A percentile compares a stretch with the other conserved stretches of the same genome.
phyloP scores from a whole-genome alignment of 2,113 vertebrate species.

The Pedetes capensis region DNA sequence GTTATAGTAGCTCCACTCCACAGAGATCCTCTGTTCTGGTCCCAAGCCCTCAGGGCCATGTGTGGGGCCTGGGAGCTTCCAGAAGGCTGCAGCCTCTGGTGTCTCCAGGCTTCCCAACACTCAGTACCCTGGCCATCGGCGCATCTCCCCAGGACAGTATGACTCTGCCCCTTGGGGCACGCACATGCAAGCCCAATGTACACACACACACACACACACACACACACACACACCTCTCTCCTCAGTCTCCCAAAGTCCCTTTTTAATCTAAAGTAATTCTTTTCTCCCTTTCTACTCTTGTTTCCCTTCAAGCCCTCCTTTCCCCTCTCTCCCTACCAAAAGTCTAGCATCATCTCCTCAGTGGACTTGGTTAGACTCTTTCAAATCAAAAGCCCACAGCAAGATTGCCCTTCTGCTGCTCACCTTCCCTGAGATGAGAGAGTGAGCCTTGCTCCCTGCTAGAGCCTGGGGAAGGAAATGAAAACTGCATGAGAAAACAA shows the following conservation, averaged over 20 bases:
- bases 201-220: background rate
- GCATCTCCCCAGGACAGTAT: no score
- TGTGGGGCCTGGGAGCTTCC: no score
- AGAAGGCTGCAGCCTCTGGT: background rate
- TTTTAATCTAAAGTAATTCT: background rate
- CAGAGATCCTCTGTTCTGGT: background rate
- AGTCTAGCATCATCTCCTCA: background rate
- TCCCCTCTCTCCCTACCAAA: background rate
- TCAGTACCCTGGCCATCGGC: background rate
- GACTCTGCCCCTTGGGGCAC: no score
- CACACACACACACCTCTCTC: background rate
- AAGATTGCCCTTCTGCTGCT: background rate
- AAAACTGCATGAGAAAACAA: background rate
- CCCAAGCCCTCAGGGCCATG: no score
- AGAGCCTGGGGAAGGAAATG: background rate
- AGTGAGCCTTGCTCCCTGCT: background rate
- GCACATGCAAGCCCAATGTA: no score
- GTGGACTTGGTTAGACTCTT: background rate
- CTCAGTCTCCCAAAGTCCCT: background rate
- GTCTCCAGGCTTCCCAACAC: background rate
- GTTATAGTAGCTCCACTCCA: background rate
- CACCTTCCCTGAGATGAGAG: background rate
- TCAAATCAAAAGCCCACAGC: background rate
- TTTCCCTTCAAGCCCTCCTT: background rate
- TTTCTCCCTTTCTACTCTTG: background rate